phyloP scores from a whole-genome alignment of 2,113 vertebrate genomes.

The Ahaetulla prasina region DNA sequence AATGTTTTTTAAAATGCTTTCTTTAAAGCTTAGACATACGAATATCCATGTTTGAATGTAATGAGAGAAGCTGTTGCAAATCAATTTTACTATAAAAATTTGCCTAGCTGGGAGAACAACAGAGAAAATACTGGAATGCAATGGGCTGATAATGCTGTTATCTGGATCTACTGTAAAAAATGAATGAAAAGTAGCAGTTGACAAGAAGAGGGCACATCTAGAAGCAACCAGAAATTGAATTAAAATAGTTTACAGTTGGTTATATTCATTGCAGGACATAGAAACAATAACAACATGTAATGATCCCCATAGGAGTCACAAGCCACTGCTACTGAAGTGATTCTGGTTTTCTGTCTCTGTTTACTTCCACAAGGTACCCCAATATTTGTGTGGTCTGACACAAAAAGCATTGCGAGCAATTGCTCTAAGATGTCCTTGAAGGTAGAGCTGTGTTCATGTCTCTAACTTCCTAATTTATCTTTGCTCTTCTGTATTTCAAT shows the following conservation, averaged over 20 bases:
- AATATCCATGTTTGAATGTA: not conserved
- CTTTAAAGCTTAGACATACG: not conserved
- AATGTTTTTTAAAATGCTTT: not conserved
- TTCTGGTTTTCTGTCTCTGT: not conserved
- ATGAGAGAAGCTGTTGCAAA: not conserved
- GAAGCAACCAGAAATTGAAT: not conserved
- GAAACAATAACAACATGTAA: not conserved
- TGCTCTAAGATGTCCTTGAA: not conserved
- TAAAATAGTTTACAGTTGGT: not conserved
- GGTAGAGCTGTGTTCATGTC: not conserved
- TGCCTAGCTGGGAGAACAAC: not conserved
- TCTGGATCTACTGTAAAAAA: not conserved
- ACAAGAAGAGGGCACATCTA: not conserved
- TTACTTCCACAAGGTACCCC: not conserved
- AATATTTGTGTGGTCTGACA: not conserved
- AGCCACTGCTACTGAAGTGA: not conserved
- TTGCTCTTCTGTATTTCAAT: conserved; percentile 11
- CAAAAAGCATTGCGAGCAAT: not conserved
- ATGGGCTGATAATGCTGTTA: not conserved
- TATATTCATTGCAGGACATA: not conserved
- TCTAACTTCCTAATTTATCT: not conserved
- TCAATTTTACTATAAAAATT: not conserved
- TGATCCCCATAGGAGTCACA: not conserved
- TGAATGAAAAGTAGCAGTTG: not conserved
- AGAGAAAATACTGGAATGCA: not conserved